A percentile compares a stretch with the other conserved stretches of the same genome.
Conservation (phyloP, 2,888 invertebrate genomes). For the Leptothorax acervorum region DNA sequence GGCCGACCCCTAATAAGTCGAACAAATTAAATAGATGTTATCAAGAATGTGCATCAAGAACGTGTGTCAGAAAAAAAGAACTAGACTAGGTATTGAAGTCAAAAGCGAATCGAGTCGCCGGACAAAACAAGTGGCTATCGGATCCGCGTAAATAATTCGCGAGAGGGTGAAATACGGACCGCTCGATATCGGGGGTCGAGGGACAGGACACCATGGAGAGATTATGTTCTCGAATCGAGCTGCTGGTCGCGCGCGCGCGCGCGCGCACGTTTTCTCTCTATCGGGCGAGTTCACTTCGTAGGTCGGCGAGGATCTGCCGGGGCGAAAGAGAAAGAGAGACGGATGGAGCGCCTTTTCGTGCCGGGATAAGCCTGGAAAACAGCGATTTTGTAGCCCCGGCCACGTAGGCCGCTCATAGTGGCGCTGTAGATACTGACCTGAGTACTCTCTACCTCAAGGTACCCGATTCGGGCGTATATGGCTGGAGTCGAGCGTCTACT, state of each 20-base stretch:
- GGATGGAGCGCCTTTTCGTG: constrained; percentile 62
- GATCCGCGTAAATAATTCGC: constrained; percentile 60
- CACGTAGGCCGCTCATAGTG: constrained; percentile 50
- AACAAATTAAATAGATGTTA: constrained; percentile 11
- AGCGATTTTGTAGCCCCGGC: constrained; percentile 72
- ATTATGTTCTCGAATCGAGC: constrained; percentile 53
- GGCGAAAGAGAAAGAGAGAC: background rate
- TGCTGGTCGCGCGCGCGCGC: constrained; percentile 28
- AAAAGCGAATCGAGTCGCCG: constrained; percentile 30
- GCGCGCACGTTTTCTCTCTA: constrained; percentile 16
- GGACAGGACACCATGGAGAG: constrained; percentile 48
- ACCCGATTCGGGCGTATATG: constrained; percentile 54
- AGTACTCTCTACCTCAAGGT: constrained; percentile 26
- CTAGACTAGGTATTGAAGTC: constrained; percentile 15
- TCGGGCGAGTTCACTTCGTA: constrained; percentile 27
- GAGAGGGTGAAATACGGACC: constrained; percentile 42
- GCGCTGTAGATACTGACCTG: constrained; percentile 37
- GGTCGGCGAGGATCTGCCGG: background rate
- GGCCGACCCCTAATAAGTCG: background rate
- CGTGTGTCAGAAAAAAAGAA: background rate
- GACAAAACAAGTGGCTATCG: constrained; percentile 51
- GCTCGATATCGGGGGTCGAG: constrained; percentile 42
- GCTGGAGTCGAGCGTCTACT: constrained; percentile 75
- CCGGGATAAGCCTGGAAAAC: constrained; percentile 74
- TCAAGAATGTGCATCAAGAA: background rate